Conservation (phyloP, 1,140 invertebrate genomes). For the Capitella teleta region DNA sequence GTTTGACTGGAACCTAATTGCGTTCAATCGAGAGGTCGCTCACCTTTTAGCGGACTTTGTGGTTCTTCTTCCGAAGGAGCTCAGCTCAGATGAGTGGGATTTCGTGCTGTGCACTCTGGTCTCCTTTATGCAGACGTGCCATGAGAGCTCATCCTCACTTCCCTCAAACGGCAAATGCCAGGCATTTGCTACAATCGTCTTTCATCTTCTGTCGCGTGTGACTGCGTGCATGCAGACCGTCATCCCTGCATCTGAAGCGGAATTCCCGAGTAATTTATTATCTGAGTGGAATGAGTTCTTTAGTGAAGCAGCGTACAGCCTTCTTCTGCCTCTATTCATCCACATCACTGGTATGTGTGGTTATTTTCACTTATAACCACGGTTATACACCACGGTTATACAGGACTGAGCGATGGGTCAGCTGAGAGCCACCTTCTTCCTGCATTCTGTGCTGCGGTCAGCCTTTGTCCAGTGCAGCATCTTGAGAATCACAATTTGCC, state of each 20-base stretch:
- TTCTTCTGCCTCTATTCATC: constrained; percentile 27
- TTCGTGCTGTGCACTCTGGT: too few species aligned
- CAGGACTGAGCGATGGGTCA: too few species aligned
- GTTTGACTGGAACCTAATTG: too few species aligned
- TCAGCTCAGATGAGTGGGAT: too few species aligned
- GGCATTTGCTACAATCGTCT: constrained; percentile 13
- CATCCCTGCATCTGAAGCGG: neutral
- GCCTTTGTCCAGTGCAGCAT: constrained; percentile 19
- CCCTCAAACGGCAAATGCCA: constrained; percentile 8
- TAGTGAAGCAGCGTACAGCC: constrained; percentile 25
- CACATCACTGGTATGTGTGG: constrained; percentile 17
- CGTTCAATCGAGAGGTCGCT: too few species aligned
- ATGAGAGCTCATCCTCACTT: too few species aligned
- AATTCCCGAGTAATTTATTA: constrained; percentile 30
- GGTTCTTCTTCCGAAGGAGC: too few species aligned
- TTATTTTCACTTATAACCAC: constrained; percentile 5
- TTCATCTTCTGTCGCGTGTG: constrained; percentile 8
- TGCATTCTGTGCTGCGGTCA: constrained; percentile 14
- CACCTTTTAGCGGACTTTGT: too few species aligned
- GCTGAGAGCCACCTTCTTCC: too few species aligned
- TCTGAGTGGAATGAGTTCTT: constrained; percentile 45
- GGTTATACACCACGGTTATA: too few species aligned
- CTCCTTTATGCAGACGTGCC: too few species aligned
- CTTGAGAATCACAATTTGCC: constrained; percentile 30
- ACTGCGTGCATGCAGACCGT: constrained; percentile 13